Evolutionary conservation across 1,140 invertebrate genomes (phyloP).

Genomic region (Fopius arisanus): DNA sequence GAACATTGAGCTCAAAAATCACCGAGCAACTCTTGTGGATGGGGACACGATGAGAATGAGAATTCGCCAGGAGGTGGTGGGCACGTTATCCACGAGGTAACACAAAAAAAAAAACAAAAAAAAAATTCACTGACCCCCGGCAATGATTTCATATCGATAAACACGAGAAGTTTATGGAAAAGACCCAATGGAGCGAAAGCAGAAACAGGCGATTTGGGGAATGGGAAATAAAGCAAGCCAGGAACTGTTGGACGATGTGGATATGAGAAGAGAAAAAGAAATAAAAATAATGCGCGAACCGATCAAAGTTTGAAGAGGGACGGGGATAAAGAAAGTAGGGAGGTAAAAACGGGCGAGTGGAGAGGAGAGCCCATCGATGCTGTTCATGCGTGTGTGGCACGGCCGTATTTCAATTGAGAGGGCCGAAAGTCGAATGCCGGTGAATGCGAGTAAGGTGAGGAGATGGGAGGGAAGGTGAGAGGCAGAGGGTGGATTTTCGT

Average conservation of each 20-base stretch:
- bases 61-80: neutral
- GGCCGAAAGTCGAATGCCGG: constrained; percentile 39
- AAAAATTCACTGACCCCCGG: neutral
- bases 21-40: neutral
- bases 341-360: constrained; percentile 18
- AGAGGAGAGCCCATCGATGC: constrained; percentile 21
- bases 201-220: neutral
- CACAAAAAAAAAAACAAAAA: neutral
- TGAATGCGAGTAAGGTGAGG: constrained; percentile 27
- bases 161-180: neutral
- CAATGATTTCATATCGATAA: constrained; percentile 10
- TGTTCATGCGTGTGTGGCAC: constrained; percentile 41
- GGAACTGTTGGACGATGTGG: neutral
- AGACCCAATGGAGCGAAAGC: neutral
- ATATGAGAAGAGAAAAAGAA: neutral
- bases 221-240: neutral
- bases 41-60: neutral
- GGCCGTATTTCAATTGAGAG: constrained; percentile 59
- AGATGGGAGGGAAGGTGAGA: constrained; percentile 2
- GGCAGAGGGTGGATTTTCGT: neutral
- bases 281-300: constrained; percentile 23
- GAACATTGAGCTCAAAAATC: neutral
- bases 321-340: neutral
- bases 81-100: neutral
- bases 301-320: constrained; percentile 20